These are phyloP conservation scores for Mythimna lalbum DNA, from an alignment of 2,888 invertebrate genomes.

Conservation along the genomic window DNA sequence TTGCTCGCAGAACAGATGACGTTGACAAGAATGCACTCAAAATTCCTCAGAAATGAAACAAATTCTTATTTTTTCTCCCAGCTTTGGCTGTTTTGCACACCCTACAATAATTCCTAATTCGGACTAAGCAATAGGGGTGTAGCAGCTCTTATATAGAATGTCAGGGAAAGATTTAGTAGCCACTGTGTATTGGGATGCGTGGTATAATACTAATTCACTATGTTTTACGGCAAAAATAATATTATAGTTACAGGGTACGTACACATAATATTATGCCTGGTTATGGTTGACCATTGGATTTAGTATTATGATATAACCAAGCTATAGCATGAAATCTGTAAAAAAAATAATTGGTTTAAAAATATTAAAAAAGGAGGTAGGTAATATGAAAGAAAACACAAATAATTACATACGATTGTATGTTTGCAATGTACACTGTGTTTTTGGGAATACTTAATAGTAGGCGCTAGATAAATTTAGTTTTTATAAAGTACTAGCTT, in stretches of 20 bases:
- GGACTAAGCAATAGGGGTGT: conserved; percentile 84
- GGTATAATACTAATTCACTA: conserved; percentile 70
- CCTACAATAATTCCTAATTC: conserved; percentile 84
- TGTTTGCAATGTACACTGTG: too few species aligned
- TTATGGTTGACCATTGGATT: conserved; percentile 1
- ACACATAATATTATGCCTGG: conserved; percentile 4
- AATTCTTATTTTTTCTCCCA: not conserved
- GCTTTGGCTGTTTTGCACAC: conserved; percentile 68
- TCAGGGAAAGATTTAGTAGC: conserved; percentile 85
- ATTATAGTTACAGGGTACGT: conserved; percentile 24
- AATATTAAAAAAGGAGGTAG: too few species aligned
- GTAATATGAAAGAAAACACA: too few species aligned
- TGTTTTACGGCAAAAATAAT: conserved; percentile 60
- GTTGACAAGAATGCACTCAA: too few species aligned
- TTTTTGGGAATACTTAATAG: too few species aligned
- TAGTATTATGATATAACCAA: not conserved
- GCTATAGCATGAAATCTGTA: too few species aligned
- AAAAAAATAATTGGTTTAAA: too few species aligned
- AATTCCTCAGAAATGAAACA: too few species aligned
- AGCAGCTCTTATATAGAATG: conserved; percentile 86
- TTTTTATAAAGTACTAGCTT: too few species aligned
- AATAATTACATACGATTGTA: too few species aligned
- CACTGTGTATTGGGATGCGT: conserved; percentile 77
- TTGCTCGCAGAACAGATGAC: too few species aligned
- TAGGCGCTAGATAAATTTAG: too few species aligned